These are phyloP conservation scores for Sycophila sp. DNA, from an alignment of 1,140 invertebrate genomes.

Conservation along the genomic window DNA sequence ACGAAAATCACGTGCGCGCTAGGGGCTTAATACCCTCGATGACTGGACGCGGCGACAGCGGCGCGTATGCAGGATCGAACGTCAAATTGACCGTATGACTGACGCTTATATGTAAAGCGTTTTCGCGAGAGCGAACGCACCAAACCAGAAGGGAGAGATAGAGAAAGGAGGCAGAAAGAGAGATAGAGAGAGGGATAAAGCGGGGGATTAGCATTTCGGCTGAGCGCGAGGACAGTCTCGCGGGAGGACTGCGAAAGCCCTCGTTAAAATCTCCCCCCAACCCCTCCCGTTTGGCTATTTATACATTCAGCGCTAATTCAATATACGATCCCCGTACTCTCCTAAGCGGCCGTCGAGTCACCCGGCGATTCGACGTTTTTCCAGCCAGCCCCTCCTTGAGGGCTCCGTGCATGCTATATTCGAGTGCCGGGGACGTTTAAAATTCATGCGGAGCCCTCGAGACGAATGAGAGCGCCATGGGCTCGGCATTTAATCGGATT, in stretches of 20 bases:
- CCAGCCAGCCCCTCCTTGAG: constrained; percentile 1
- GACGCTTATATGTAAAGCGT: constrained; percentile 44
- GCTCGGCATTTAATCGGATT: constrained; percentile 37
- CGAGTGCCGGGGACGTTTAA: constrained; percentile 36
- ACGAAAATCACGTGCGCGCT: constrained; percentile 23
- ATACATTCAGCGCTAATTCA: constrained; percentile 50
- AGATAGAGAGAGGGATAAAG: too few relatives aligned
- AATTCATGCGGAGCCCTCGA: constrained; percentile 43
- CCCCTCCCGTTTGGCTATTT: constrained; percentile 46
- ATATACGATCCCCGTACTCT: constrained; percentile 44
- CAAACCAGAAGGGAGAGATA: too few relatives aligned
- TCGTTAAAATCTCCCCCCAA: constrained; percentile 44
- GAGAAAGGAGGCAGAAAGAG: too few relatives aligned
- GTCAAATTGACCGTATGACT: constrained; percentile 42
- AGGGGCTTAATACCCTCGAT: constrained; percentile 14
- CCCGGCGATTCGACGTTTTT: constrained; percentile 26
- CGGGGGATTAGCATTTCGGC: constrained; percentile 44
- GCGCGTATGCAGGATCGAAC: constrained; percentile 13
- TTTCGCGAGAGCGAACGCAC: too few relatives aligned
- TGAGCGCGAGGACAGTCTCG: neutral
- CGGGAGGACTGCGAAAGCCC: constrained; percentile 13
- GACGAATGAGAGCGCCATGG: neutral
- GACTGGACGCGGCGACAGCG: constrained; percentile 2
- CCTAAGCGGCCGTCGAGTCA: constrained; percentile 2
- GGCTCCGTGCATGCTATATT: constrained; percentile 29